phyloP scores from a whole-genome alignment of 1,140 invertebrate genomes.

The Pseudomyrmex flavicornis region DNA sequence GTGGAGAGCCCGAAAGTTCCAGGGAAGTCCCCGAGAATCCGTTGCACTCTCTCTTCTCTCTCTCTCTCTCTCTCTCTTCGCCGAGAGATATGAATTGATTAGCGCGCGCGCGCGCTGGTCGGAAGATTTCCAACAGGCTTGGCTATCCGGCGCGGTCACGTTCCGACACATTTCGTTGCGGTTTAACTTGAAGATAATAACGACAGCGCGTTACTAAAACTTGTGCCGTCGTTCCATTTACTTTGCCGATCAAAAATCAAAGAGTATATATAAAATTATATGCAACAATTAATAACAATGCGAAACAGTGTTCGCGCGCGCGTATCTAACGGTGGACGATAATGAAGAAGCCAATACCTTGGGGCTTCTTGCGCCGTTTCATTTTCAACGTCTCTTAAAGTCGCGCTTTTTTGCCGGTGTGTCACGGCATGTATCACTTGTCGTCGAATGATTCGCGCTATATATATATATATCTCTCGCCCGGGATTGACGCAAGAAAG shows the following conservation, averaged over 20 bases:
- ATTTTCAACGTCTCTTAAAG: slow-evolving; percentile 52
- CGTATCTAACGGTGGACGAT: slow-evolving; percentile 11
- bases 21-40: slow-evolving; percentile 3
- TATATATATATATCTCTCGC: slow-evolving; percentile 14
- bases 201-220: neutral
- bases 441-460: slow-evolving; percentile 42
- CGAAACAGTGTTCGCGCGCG: neutral
- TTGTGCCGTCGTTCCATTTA: neutral
- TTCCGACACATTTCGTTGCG: neutral
- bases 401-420: slow-evolving; percentile 45
- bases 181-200: neutral
- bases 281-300: neutral
- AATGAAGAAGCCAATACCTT: slow-evolving; percentile 46
- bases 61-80: neutral
- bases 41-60: neutral
- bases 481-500: slow-evolving; percentile 36
- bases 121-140: neutral
- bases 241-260: neutral
- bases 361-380: slow-evolving; percentile 33
- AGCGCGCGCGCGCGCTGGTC: neutral
- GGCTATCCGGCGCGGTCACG: neutral
- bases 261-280: neutral
- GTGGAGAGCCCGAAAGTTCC: slow-evolving; percentile 57
- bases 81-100: slow-evolving; percentile 42
- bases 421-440: slow-evolving; percentile 49